Percentiles rank a stretch among this genome's conserved stretches.
Evolutionary conservation across 2,113 vertebrate species (phyloP).

Genomic region (Psilopsiagon aymara): DNA sequence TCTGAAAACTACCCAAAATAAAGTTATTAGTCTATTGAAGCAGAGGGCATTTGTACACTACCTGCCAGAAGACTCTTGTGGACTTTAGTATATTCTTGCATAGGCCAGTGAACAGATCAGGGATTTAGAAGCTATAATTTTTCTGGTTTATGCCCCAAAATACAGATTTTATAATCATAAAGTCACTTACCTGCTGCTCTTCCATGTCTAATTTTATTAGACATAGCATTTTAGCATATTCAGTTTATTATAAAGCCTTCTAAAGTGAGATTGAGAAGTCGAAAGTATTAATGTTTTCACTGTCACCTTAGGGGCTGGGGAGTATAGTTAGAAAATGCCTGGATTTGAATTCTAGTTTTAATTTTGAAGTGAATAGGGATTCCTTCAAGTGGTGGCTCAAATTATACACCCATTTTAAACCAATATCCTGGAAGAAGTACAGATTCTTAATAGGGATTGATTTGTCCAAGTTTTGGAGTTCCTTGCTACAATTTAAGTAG

Average conservation of each 20-base stretch:
- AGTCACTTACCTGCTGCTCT: neutral
- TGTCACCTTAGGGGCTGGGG: neutral
- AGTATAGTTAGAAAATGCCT: neutral
- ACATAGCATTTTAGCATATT: neutral
- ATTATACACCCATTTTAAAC: neutral
- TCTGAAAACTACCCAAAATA: neutral
- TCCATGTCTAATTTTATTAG: neutral
- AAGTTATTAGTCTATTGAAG: neutral
- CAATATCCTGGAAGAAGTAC: neutral
- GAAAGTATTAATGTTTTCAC: neutral
- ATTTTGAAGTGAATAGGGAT: neutral
- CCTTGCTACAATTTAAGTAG: neutral
- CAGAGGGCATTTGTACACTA: neutral
- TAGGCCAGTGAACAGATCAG: neutral
- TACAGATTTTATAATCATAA: neutral
- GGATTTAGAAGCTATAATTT: neutral
- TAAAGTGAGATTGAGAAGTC: neutral
- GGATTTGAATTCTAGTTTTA: neutral
- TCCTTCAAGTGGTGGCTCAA: neutral
- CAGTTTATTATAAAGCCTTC: neutral
- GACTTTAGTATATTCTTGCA: neutral
- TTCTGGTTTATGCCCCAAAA: neutral
- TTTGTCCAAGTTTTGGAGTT: neutral
- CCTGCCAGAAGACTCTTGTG: neutral
- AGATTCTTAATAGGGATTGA: neutral